Evolutionary conservation across 2,888 invertebrate species (phyloP).

Genomic region (Cephus rjabovi): DNA sequence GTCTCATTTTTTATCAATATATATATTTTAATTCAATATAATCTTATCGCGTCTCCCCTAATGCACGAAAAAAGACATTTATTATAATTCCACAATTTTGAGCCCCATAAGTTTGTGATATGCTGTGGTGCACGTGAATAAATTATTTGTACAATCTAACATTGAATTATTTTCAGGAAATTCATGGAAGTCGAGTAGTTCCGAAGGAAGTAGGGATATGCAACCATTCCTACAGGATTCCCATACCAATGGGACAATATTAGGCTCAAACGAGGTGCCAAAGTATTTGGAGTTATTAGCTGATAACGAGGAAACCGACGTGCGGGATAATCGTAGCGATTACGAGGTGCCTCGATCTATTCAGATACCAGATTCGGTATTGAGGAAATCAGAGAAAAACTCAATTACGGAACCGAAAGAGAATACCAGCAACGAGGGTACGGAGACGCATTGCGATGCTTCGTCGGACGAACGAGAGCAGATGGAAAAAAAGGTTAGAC

Average conservation of each 20-base stretch:
- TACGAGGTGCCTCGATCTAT: slow-evolving; percentile 74
- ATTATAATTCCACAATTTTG: slow-evolving; percentile 15
- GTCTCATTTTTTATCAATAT: slow-evolving; percentile 30
- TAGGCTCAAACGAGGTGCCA: slow-evolving; percentile 60
- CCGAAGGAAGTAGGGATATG: slow-evolving; percentile 67
- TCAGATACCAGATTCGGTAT: slow-evolving; percentile 26
- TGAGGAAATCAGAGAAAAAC: background rate
- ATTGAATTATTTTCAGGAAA: slow-evolving; percentile 56
- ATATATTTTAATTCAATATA: slow-evolving; percentile 18
- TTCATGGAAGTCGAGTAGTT: slow-evolving; percentile 68
- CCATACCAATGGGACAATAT: slow-evolving; percentile 40
- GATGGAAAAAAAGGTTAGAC: slow-evolving; percentile 26
- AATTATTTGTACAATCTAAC: background rate
- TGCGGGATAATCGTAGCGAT: slow-evolving; percentile 69
- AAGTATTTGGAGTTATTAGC: slow-evolving; percentile 78
- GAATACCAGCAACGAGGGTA: slow-evolving; percentile 3
- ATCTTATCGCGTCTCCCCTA: background rate
- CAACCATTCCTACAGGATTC: slow-evolving; percentile 67
- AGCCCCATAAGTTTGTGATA: slow-evolving; percentile 13
- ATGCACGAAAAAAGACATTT: slow-evolving; percentile 1
- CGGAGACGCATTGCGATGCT: slow-evolving; percentile 9
- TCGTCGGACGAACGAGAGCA: slow-evolving; percentile 29
- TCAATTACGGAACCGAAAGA: background rate
- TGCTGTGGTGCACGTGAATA: slow-evolving; percentile 3
- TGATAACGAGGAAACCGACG: slow-evolving; percentile 66